Evolutionary conservation across 2,113 vertebrate species (phyloP).

Genomic region (Equus quagga): DNA sequence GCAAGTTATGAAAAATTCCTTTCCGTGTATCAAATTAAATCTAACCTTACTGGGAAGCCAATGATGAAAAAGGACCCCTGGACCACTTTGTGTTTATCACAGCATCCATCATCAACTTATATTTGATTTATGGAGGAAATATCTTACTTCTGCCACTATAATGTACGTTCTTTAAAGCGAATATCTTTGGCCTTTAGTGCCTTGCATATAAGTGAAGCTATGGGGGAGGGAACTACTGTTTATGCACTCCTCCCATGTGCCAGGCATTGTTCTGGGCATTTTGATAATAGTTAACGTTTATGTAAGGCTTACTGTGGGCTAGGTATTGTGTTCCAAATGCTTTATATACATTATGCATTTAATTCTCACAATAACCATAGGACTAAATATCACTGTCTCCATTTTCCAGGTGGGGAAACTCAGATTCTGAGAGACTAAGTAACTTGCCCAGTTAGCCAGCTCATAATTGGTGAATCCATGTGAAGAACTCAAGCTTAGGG

Average conservation of each 20-base stretch:
- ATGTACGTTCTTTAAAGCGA: slow-evolving; percentile 2
- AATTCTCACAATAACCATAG: background rate
- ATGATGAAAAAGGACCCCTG: background rate
- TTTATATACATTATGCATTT: background rate
- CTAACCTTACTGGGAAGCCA: background rate
- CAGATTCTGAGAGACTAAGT: background rate
- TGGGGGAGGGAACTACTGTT: background rate
- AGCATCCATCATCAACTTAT: background rate
- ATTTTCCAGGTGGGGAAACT: slow-evolving; percentile 5
- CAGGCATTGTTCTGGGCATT: background rate
- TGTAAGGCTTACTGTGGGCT: background rate
- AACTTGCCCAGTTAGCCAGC: background rate
- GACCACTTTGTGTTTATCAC: background rate
- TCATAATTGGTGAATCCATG: background rate
- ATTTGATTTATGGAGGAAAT: background rate
- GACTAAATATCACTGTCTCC: background rate
- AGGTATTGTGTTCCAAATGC: no score
- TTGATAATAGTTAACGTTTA: background rate
- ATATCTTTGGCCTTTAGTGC: background rate
- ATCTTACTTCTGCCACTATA: background rate
- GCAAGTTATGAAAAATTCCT: slow-evolving; percentile 47
- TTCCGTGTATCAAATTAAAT: slow-evolving; percentile 47
- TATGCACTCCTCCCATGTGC: background rate
- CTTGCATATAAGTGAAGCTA: background rate
- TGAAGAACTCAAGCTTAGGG: background rate